These are phyloP conservation scores for Zeugodacus cucurbitae DNA, from an alignment of 1,140 invertebrate species.

Conservation along the genomic window DNA sequence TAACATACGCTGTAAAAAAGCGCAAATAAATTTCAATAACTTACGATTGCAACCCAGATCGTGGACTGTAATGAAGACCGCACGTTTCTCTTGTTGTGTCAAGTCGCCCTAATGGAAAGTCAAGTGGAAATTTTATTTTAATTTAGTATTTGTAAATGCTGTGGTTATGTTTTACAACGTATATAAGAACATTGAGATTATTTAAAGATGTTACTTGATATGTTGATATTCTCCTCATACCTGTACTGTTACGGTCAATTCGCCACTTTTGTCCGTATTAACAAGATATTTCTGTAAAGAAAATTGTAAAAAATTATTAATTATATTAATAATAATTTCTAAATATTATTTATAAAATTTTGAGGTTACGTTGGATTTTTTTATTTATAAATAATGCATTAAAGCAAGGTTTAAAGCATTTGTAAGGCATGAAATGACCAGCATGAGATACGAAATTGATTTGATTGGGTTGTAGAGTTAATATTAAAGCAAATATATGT, in stretches of 20 bases:
- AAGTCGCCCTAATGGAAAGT: conserved; percentile 74
- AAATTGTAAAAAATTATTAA: not conserved
- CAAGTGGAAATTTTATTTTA: not conserved
- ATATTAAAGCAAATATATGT: too few species aligned
- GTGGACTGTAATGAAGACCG: conserved; percentile 88
- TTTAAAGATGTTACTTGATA: too few species aligned
- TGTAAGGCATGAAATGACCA: conserved; percentile 45
- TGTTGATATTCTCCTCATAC: conserved; percentile 61
- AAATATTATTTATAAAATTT: not conserved
- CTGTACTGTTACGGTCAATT: conserved; percentile 76
- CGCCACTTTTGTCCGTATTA: conserved; percentile 76
- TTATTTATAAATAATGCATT: not conserved
- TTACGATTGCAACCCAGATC: conserved; percentile 91
- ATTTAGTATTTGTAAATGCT: not conserved
- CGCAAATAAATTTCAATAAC: conserved; percentile 63
- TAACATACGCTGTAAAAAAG: not conserved
- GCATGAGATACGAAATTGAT: conserved; percentile 35
- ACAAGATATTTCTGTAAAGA: conserved; percentile 77
- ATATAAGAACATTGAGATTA: not conserved
- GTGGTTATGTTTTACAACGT: not conserved
- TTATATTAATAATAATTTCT: not conserved
- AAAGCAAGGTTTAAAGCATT: not conserved
- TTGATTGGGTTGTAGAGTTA: not conserved
- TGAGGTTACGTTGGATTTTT: not conserved
- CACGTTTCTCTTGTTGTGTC: conserved; percentile 79